Base-by-base conservation (phyloP, 2,113 vertebrate species). In the Bubo bubo region DNA sequence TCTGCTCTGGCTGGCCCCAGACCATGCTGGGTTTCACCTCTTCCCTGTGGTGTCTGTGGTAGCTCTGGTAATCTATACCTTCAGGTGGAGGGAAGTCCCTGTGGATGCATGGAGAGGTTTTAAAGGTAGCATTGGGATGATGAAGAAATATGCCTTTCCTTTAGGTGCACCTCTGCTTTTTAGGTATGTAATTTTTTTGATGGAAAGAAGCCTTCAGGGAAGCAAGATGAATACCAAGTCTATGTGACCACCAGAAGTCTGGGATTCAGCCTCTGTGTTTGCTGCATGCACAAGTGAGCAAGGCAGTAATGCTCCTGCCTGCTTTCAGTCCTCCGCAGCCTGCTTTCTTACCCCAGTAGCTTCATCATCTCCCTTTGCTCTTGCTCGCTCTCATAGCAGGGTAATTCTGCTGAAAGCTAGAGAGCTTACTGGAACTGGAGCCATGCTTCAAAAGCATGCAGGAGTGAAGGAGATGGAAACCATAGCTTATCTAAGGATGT, bases 361-460 rank as follows among this genome's bases (percentile, higher is more conserved):
- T 64, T 93, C 43, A 15, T 94, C 45, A 35, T 73, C 79, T 75
- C 34, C n/a, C 39, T 87, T 84, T 71, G 55, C 59, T 73, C 67
- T 90, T 0, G 1, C 23, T 79, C 0, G 1, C 23, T 79, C 41
- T 93, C 8, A 0, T 9, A 64, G 45, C 32, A 58, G 68, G 0
- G 3, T 58, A 66, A 26, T 93, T 96, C 92, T 95, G 49, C 64
- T 77, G 72, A 94, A 88, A 93, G 45, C 45, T 94, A 28, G 77
- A 88, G 94, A 95, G 66, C 8, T 96, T 73, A 45, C 84, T 90
- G 84, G 77, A 95, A 85, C 75, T 90, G 90, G 45, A 91, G 77
- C 49, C 87, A n/a, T 2, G 7, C 79, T 93, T 91, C 73, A 75
- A 90, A 83, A 75, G 80, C 19, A 1, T 32, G 64, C 41, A 39